Percentiles rank a stretch among this genome's conserved stretches.
Conservation (phyloP, 2,113 vertebrate species). For the Seriola quinqueradiata region DNA sequence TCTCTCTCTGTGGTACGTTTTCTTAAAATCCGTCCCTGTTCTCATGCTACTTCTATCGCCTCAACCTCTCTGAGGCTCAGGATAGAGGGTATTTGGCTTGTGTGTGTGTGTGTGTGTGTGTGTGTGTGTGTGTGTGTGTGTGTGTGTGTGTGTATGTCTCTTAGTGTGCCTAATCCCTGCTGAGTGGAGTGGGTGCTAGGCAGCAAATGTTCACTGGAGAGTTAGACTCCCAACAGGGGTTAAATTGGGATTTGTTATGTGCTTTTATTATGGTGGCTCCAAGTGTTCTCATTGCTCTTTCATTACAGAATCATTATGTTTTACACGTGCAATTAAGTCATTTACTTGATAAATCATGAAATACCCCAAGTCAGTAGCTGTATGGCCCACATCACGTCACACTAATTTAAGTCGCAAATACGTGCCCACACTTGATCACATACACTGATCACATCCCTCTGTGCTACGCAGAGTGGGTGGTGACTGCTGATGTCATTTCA, state of each 20-base stretch:
- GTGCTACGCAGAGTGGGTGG: constrained; percentile 15
- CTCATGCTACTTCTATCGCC: constrained; percentile 45
- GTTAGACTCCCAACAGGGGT: constrained; percentile 56
- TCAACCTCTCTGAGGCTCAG: constrained; percentile 49
- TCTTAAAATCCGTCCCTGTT: constrained; percentile 27
- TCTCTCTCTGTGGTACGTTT: constrained; percentile 26
- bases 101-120: constrained; percentile 39
- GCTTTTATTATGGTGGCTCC: constrained; percentile 7
- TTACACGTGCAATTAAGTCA: neutral
- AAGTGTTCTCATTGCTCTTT: neutral
- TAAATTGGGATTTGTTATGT: constrained; percentile 43
- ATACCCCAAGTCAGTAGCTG: neutral
- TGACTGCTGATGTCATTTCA: constrained; percentile 4
- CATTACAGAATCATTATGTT: neutral
- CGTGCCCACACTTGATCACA: neutral
- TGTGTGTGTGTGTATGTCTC: constrained; percentile 47
- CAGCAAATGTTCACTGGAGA: constrained; percentile 75
- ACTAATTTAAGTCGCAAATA: neutral
- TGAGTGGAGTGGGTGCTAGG: constrained; percentile 79
- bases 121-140: constrained; percentile 34
- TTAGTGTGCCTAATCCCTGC: constrained; percentile 77
- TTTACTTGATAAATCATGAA: neutral
- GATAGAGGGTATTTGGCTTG: constrained; percentile 43
- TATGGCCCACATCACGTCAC: too few species aligned
- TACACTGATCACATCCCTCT: constrained; percentile 12